Base-by-base conservation (phyloP, 1,140 invertebrate genomes). In the Cheumatopsyche charites region DNA sequence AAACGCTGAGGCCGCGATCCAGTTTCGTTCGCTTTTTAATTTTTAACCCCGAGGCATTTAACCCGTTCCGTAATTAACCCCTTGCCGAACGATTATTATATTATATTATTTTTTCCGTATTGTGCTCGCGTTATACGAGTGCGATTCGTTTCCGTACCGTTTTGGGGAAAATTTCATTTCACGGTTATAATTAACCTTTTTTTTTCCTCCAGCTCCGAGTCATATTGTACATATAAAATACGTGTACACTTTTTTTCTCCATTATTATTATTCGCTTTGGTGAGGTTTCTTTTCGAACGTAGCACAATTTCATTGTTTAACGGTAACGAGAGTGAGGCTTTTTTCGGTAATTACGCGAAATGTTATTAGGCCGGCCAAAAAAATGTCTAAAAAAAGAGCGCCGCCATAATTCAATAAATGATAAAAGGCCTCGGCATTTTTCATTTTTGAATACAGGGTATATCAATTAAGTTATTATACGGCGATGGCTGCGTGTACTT, bases 181-280 rank as follows among this genome's bases (percentile, higher is more conserved):
- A 68, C 66, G 66, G 42, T 68, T 29, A 47, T 68, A 68, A 68
- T 68, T 68, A 68, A 68, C 66, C 43, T 68, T 68, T 68, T 68
- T 67, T 42, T 61, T 21, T 61, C 23, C 25, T 23, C 9, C 23
- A 9, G 58, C 25, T 1, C 42, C 15, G 62, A 42, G 13, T n/a
- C n/a, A n/a, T n/a, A n/a, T n/a, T n/a, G n/a, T n/a, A n/a, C n/a
- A n/a, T n/a, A n/a, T n/a, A n/a, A n/a, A n/a, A n/a, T n/a, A n/a
- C n/a, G n/a, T n/a, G n/a, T n/a, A n/a, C n/a, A n/a, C n/a, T n/a
- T n/a, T 58, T 58, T 23, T 26, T 17, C n/a, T 11, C 25, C 7
- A 21, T 23, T 58, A 21, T 58, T 58, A 23, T 58, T 58, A 19
- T 58, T 58, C 21, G 55, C 13, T 47, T 15, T 15, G 12, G 43